These are phyloP conservation scores for Oreochromis grahami DNA, from an alignment of 2,797 vertebrate species.

Conservation along the genomic window DNA sequence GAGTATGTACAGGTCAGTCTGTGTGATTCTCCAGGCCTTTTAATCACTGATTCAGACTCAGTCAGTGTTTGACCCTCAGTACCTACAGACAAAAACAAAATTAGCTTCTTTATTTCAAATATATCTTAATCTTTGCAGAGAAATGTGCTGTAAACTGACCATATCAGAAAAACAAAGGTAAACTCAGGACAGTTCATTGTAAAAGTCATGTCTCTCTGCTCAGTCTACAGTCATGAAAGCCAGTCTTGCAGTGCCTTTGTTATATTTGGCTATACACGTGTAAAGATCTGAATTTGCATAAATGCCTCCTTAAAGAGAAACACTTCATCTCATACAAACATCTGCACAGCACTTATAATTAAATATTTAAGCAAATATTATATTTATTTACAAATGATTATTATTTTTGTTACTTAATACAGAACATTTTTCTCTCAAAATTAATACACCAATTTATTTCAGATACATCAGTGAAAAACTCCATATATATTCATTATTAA, in stretches of 20 bases:
- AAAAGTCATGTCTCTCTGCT: rapidly evolving
- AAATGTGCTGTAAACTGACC: neutral
- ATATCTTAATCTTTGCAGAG: rapidly evolving
- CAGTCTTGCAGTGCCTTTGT: neutral
- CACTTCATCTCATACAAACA: neutral
- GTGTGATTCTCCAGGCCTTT: rapidly evolving
- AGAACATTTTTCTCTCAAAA: neutral
- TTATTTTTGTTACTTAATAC: neutral
- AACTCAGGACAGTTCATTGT: neutral
- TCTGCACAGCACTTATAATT: neutral
- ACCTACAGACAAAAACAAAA: neutral
- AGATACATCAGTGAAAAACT: neutral
- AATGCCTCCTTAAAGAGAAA: neutral
- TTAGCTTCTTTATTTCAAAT: neutral
- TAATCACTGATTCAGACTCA: neutral
- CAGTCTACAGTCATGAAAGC: neutral
- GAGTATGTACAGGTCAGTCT: neutral
- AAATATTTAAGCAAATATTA: neutral
- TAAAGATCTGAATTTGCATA: neutral
- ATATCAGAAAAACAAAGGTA: neutral
- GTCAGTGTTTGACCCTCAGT: rapidly evolving
- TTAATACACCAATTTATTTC: neutral
- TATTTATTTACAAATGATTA: neutral
- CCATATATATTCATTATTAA: neutral
- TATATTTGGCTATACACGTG: neutral